Evolutionary conservation across 2,113 vertebrate species (phyloP), one percentile per base, ranked within the genome.

Genomic region (Alosa alosa): DNA sequence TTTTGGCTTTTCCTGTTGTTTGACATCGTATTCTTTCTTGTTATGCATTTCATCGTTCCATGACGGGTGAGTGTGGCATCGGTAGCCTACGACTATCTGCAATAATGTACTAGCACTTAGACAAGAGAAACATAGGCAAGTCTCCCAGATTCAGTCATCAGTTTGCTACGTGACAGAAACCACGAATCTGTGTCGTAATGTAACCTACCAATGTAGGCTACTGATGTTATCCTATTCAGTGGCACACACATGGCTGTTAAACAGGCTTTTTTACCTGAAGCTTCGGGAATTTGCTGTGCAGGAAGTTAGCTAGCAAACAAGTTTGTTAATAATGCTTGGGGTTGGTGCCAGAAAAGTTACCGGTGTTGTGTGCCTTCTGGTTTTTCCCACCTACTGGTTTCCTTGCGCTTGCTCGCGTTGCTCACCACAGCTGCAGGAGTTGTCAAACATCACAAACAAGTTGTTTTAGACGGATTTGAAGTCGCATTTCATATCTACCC

Each of bases 1-100:
- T 81, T 98, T 0, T 98, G 96, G 96, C 84, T 96, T 4, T 97
- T 99, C 84, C 1, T 97, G 17, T 39, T 97, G 3, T 95, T 98
- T 85, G 96, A 99, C 86, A 2, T 97, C 25, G 88, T 64, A 1
- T 87, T 98, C 15, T 96, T 99, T 50, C 4, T 97, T 39, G 0
- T 97, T 75, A 91, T 98, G 78, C 94, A 94, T 75, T 93, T 91
- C 57, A 25, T 94, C 0, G 84, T 95, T 4, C 94, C 95, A 0
- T 98, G 86, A 86, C 84, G 81, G 91, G 94, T 94, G 68, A 92
- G 90, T 88, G 25, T 15, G 3, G 22, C 17, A 31, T 22, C 15
- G 13, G 57, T 9, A 68, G 9, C n/a, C 3, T 20, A 57, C 10
- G 17, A 22, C 15, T 55, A 20, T 20, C 18, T 5, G 64, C 31